A percentile compares a stretch with the other conserved stretches of the same genome.
Conservation (phyloP, 2,888 invertebrate species). For the Oeneis ivallda region DNA sequence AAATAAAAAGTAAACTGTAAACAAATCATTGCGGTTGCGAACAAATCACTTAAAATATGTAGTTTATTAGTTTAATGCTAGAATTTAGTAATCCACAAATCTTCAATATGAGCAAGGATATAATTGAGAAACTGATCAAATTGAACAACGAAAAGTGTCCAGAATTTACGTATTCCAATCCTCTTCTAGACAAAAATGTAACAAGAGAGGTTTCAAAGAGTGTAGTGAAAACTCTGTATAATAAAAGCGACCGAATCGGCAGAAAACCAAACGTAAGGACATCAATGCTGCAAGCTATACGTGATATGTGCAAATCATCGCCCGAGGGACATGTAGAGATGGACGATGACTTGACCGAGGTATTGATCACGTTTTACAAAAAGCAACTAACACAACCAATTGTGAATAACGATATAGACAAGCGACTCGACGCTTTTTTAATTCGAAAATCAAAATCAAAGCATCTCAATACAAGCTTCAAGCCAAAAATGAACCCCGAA, state of each 20-base stretch:
- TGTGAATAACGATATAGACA: conserved; percentile 40
- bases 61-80: too few relatives aligned
- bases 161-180: conserved; percentile 59
- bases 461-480: conserved; percentile 48
- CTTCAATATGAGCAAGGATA: conserved; percentile 58
- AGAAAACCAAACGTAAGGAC: conserved; percentile 57
- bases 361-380: conserved; percentile 54
- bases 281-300: conserved; percentile 60
- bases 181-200: conserved; percentile 63
- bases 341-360: conserved; percentile 53
- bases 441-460: conserved; percentile 54
- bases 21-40: too few relatives aligned
- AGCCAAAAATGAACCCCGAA: conserved; percentile 56
- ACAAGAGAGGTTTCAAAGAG: conserved; percentile 62
- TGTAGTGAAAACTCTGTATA: conserved; percentile 62
- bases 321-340: conserved; percentile 58
- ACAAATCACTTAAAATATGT: too few relatives aligned
- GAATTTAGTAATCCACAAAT: background rate
- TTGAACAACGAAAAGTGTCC: conserved; percentile 55
- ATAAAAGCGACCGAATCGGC: conserved; percentile 53
- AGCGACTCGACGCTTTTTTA: conserved; percentile 61
- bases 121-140: conserved; percentile 63
- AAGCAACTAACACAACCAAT: conserved; percentile 42
- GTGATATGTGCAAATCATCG: conserved; percentile 59
- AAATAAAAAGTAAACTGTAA: too few relatives aligned